Evolutionary conservation across 2,888 invertebrate genomes (phyloP).

Genomic region (Meteorus colon): DNA sequence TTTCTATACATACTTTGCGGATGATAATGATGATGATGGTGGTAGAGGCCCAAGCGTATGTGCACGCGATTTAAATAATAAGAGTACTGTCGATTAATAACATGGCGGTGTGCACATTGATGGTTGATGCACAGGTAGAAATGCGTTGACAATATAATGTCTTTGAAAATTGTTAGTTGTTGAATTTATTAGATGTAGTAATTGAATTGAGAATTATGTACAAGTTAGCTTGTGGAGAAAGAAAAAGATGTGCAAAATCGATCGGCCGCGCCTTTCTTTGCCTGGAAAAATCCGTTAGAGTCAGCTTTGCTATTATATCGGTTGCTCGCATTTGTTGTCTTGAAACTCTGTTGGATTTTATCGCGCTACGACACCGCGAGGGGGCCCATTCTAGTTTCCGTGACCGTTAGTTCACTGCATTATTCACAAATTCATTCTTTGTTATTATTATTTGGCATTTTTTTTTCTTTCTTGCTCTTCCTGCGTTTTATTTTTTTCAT

Average conservation of each 20-base stretch:
- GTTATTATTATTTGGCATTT: conserved; percentile 12
- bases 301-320: conserved; percentile 24
- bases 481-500: not conserved
- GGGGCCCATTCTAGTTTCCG: conserved; percentile 41
- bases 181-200: too few relatives aligned
- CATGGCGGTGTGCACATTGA: not conserved
- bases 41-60: conserved; percentile 6
- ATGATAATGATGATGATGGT: not conserved
- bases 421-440: conserved; percentile 43
- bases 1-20: not conserved
- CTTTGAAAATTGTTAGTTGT: too few relatives aligned
- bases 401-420: conserved; percentile 45
- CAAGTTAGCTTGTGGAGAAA: not conserved
- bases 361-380: conserved; percentile 25
- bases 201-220: not conserved
- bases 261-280: conserved; percentile 40
- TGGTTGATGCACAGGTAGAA: not conserved
- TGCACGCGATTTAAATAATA: conserved; percentile 6
- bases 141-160: not conserved
- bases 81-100: not conserved
- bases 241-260: not conserved
- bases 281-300: conserved; percentile 36
- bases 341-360: not conserved
- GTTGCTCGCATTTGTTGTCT: conserved; percentile 34
- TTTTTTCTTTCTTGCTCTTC: conserved; percentile 2